Evolutionary conservation across 2,888 invertebrate species (phyloP).

Genomic region (Zonitis immaculata): DNA sequence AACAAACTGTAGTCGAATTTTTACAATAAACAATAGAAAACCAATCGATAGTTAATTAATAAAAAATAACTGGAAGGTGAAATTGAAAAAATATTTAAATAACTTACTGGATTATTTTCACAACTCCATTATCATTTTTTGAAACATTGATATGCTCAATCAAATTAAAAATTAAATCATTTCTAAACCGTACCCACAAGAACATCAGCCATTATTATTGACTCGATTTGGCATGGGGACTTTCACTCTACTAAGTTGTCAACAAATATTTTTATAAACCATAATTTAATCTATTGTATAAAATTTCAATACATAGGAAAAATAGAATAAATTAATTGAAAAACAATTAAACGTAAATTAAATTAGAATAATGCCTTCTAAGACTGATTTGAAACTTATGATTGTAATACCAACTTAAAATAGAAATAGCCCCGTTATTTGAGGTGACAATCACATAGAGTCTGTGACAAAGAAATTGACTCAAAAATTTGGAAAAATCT

Average conservation of each 20-base stretch:
- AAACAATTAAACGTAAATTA: neutral
- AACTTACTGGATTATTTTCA: neutral
- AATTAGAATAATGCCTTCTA: neutral
- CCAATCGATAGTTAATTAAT: slow-evolving; percentile 1
- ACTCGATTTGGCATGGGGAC: slow-evolving; percentile 8
- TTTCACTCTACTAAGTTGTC: neutral
- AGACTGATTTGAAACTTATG: too few species aligned
- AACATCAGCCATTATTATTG: slow-evolving; percentile 17
- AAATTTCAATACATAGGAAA: too few species aligned
- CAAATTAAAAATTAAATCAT: neutral
- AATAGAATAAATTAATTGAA: neutral
- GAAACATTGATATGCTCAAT: neutral
- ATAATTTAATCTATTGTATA: neutral
- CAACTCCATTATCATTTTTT: neutral
- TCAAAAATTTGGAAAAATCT: too few species aligned
- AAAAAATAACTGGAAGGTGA: neutral
- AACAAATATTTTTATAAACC: neutral
- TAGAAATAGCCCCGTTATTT: neutral
- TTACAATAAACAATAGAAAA: slow-evolving; percentile 9
- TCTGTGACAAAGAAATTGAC: neutral
- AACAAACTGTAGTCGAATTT: neutral
- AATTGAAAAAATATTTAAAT: neutral
- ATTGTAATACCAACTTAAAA: too few species aligned
- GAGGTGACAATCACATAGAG: neutral
- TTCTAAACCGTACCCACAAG: slow-evolving; percentile 6